Conservation (phyloP, 2,888 invertebrate species). For the Drosophila bunnanda region DNA sequence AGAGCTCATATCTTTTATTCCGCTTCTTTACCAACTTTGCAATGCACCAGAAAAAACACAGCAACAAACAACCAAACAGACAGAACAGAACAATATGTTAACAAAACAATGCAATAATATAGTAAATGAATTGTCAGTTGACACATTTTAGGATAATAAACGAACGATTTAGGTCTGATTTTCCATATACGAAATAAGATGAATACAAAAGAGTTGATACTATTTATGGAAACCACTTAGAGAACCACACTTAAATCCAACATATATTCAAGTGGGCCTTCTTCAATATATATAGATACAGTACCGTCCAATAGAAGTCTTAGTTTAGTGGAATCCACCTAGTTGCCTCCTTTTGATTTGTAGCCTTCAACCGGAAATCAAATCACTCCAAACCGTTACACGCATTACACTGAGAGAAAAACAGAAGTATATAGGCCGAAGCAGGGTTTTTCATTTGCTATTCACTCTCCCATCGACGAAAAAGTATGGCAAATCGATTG, state of each 20-base stretch:
- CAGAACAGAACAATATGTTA: slow-evolving; percentile 22
- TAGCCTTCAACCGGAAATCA: slow-evolving; percentile 37
- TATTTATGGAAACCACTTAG: slow-evolving; percentile 5
- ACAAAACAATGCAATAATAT: slow-evolving; percentile 33
- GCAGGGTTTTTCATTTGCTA: slow-evolving; percentile 9
- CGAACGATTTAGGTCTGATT: slow-evolving; percentile 32
- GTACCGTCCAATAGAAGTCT: slow-evolving; percentile 66
- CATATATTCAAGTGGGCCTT: slow-evolving; percentile 26
- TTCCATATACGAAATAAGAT: slow-evolving; percentile 11
- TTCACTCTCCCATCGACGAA: slow-evolving; percentile 29
- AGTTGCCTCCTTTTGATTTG: slow-evolving; percentile 60
- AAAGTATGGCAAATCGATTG: slow-evolving; percentile 21
- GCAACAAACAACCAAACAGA: slow-evolving; percentile 19
- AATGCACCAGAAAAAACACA: slow-evolving; percentile 35
- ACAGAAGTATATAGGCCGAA: background rate
- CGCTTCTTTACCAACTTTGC: slow-evolving; percentile 31
- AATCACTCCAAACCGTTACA: slow-evolving; percentile 16
- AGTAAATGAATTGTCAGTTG: slow-evolving; percentile 32
- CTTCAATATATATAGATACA: slow-evolving; percentile 45
- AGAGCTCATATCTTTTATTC: slow-evolving; percentile 44
- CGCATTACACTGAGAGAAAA: slow-evolving; percentile 23
- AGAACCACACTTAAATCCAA: slow-evolving; percentile 17
- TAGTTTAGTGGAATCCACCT: slow-evolving; percentile 59
- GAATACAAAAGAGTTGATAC: background rate
- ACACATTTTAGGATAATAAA: slow-evolving; percentile 26